A percentile compares a stretch with the other conserved stretches of the same genome.
Evolutionary conservation across 2,113 vertebrate species (phyloP).

Genomic region (Anguilla japonica): DNA sequence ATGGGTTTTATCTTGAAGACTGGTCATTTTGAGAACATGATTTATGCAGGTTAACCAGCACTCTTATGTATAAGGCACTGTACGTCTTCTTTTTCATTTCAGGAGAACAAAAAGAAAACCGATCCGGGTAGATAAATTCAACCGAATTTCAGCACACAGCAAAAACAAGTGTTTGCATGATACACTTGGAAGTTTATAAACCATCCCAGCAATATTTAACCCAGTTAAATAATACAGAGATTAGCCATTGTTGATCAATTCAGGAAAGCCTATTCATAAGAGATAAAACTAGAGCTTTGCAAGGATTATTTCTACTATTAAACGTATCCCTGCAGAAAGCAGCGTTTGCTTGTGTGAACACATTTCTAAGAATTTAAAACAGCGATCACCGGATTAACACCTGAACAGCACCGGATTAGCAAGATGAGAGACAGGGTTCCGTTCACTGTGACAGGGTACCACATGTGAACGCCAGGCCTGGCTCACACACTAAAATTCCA

Average conservation of each 20-base stretch:
- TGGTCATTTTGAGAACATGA: slow-evolving; percentile 70
- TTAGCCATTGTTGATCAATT: slow-evolving; percentile 26
- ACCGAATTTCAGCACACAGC: slow-evolving; percentile 17
- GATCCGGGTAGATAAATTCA: neutral
- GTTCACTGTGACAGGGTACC: neutral
- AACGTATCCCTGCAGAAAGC: slow-evolving; percentile 8
- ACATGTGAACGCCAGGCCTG: neutral
- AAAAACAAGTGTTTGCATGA: neutral
- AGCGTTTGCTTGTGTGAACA: neutral
- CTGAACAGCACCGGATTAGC: neutral
- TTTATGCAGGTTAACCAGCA: slow-evolving; percentile 76
- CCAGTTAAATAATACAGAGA: slow-evolving; percentile 15
- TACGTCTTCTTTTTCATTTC: slow-evolving; percentile 60
- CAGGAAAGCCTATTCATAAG: slow-evolving; percentile 13
- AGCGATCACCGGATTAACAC: neutral
- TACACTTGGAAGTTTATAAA: neutral
- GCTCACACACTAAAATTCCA: neutral
- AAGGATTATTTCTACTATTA: slow-evolving; percentile 11
- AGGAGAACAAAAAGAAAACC: slow-evolving; percentile 25
- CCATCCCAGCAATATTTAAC: neutral
- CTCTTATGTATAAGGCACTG: slow-evolving; percentile 67
- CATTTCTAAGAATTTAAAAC: slow-evolving; percentile 5
- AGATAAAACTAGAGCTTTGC: slow-evolving; percentile 9
- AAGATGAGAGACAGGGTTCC: neutral
- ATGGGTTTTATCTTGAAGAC: slow-evolving; percentile 66